A percentile compares a stretch with the other conserved stretches of the same genome.
phyloP scores from a whole-genome alignment of 2,113 vertebrate species.

The Mormyrus lacerda region DNA sequence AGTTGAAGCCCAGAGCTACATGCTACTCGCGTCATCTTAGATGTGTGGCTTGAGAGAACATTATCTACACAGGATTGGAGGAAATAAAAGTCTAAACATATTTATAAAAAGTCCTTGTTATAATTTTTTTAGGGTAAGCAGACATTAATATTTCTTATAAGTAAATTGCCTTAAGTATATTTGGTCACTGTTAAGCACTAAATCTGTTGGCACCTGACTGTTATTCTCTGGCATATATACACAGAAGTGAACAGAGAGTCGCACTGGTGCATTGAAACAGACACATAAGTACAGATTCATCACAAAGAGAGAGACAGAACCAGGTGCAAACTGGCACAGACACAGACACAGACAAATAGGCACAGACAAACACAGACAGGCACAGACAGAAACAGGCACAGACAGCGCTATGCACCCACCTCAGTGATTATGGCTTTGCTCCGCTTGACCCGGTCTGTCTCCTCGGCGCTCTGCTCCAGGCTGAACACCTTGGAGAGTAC shows the following conservation, averaged over 20 bases:
- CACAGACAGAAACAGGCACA: background rate
- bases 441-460: slow-evolving; percentile 79
- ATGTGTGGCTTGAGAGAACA: background rate
- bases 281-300: too few relatives aligned
- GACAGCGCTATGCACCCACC: slow-evolving; percentile 50
- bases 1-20: slow-evolving; percentile 10
- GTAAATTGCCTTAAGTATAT: background rate
- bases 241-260: background rate
- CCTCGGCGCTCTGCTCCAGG: slow-evolving; percentile 78
- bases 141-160: background rate
- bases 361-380: background rate
- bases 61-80: background rate
- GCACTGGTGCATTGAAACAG: background rate
- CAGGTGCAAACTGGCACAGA: background rate
- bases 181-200: background rate
- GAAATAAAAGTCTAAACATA: background rate
- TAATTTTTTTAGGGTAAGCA: background rate
- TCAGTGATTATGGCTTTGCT: slow-evolving; percentile 95
- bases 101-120: background rate
- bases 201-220: background rate
- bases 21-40: slow-evolving; percentile 5
- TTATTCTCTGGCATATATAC: background rate
- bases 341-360: background rate
- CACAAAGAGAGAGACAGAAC: background rate
- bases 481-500: slow-evolving; percentile 83